Base-by-base conservation (phyloP, 1,140 invertebrate species). In the Calliphora vicina region DNA sequence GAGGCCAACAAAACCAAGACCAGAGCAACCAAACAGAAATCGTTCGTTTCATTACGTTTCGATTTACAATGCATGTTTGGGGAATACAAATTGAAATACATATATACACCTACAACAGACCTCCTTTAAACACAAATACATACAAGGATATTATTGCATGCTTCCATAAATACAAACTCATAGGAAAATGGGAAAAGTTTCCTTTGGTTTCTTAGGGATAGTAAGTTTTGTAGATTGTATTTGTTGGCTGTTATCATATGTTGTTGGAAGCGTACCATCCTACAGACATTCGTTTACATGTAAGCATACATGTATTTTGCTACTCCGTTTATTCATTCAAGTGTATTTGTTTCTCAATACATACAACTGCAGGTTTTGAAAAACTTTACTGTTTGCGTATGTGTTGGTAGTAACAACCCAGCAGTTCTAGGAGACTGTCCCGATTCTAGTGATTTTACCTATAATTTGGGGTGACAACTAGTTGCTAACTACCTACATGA, bases 191-290 rank as follows among this genome's bases (percentile, higher is more conserved):
- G 83, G 27, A 57, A 80, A 80, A 71, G 57, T 80, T 76, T 82
- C 61, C 23, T 84, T 82, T 78, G 45, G 74, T 29, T 67, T 61
- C 42, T 45, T 80, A 25, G 82, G 83, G 27, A 83, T 72, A 80
- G 82, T 85, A 81, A 85, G 85, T 84, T 81, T 86, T 86, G n/a
- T 81, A 45, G 73, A 80, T 82, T 85, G 84, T 87, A 73, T 81
- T 83, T 83, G 87, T 87, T 67, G n/a, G 6, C 50, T 57, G 61
- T 10, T 67, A 67, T 67, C 61, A 23, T 67, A 67, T 67, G 23
- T 67, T 67, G n/a, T 57, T 35, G 15, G 1, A 50, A 9, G 0
- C 13, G 15, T 50, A 50, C 45, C 17, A 50, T 50, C 12, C 45
- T 50, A 50, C 2, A 13, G 12, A 15, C 15, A 82, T 82, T 43